A percentile compares a stretch with the other conserved stretches of the same genome.
phyloP scores from a whole-genome alignment of 2,113 vertebrate genomes.

The Leptosomus discolor region DNA sequence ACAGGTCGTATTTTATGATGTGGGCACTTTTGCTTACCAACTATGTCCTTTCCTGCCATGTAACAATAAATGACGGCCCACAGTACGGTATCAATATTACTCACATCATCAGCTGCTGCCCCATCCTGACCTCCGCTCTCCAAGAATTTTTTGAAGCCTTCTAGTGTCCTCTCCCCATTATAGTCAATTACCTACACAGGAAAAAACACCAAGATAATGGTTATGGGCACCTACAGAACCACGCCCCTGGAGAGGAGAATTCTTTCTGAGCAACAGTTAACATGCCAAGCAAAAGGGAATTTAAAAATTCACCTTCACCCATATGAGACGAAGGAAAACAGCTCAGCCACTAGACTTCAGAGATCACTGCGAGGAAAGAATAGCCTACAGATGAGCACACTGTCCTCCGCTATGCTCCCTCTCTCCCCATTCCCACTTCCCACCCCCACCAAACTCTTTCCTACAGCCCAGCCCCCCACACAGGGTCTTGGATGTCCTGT shows the following conservation, averaged over 20 bases:
- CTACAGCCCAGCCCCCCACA: background rate
- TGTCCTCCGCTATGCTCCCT: slow-evolving; percentile 3
- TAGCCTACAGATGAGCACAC: slow-evolving; percentile 59
- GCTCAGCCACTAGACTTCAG: slow-evolving; percentile 64
- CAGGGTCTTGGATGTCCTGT: background rate
- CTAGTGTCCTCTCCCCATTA: slow-evolving; percentile 93
- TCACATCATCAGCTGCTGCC: slow-evolving; percentile 84
- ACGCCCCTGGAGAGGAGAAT: slow-evolving; percentile 11
- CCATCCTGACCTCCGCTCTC: slow-evolving; percentile 95
- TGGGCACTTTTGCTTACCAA: background rate
- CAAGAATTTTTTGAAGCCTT: slow-evolving; percentile 93
- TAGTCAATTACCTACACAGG: slow-evolving; percentile 89
- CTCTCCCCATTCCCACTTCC: background rate
- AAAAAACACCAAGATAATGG: background rate
- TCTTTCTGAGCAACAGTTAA: slow-evolving; percentile 56
- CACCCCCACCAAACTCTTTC: background rate
- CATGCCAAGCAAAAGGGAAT: slow-evolving; percentile 63
- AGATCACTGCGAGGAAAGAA: slow-evolving; percentile 63
- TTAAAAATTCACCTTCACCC: slow-evolving; percentile 69
- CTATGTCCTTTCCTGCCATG: background rate
- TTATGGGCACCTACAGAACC: background rate
- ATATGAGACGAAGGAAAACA: slow-evolving; percentile 62
- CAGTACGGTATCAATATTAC: background rate
- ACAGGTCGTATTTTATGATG: too few relatives aligned
- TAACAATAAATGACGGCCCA: too few relatives aligned